Evolutionary conservation across 2,888 invertebrate genomes (phyloP).

Genomic region (Meliscaeva auricollis): DNA sequence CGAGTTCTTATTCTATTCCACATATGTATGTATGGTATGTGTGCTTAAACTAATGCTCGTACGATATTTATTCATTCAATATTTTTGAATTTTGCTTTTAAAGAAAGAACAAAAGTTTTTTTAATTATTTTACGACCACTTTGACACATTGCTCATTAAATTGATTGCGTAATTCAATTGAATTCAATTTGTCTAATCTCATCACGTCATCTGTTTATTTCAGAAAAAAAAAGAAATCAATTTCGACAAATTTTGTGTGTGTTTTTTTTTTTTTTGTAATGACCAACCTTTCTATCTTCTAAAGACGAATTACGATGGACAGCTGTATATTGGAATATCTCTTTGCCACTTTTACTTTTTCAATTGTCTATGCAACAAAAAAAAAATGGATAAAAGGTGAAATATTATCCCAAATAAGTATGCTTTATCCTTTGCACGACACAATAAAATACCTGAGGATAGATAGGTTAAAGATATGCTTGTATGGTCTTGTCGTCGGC

Average conservation of each 20-base stretch:
- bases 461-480: not conserved
- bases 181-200: constrained; percentile 67
- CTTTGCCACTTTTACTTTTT: constrained; percentile 38
- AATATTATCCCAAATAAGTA: constrained; percentile 35
- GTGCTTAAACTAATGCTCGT: too few species aligned
- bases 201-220: constrained; percentile 60
- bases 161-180: constrained; percentile 56
- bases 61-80: not conserved
- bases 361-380: constrained; percentile 17
- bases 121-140: constrained; percentile 53
- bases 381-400: constrained; percentile 11
- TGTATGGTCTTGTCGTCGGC: not conserved
- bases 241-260: constrained; percentile 6
- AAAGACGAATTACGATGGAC: not conserved
- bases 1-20: not conserved
- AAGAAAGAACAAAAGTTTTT: constrained; percentile 8
- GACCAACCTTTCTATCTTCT: not conserved
- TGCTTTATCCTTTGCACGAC: constrained; percentile 14
- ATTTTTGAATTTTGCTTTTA: not conserved
- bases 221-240: constrained; percentile 9
- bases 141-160: constrained; percentile 65
- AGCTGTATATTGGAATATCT: constrained; percentile 41
- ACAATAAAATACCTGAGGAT: constrained; percentile 8
- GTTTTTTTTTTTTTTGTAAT: not conserved
- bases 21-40: too few species aligned